Base-by-base conservation (phyloP, 2,888 invertebrate genomes). In the Corythucha ciliata region DNA sequence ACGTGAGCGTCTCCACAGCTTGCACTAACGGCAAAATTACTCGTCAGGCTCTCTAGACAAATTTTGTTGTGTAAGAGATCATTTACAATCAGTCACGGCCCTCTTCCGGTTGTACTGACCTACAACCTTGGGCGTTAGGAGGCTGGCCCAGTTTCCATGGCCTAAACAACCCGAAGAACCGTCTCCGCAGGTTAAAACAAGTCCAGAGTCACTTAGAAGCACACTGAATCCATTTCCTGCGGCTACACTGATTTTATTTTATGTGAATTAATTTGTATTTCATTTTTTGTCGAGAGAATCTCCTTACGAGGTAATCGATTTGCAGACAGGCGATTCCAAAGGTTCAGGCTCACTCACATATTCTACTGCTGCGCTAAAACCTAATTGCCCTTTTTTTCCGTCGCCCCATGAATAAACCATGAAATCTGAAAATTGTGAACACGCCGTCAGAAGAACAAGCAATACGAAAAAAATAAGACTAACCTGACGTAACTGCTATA, bases 371-470 rank as follows among this genome's bases (percentile, higher is more conserved):
- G 69, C 67, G 21, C 72, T 74, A 33, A 74, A 69, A 0, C 80
- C 83, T 40, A 84, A 67, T 64, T 83, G 81, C 1, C 83, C 83
- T 61, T 73, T 70, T 6, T 68, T 66, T 18, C 80, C 80, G 62
- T 77, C 76, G 16, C 83, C 83, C 81, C 83, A 83, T 1, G 77
- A 73, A 63, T 76, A 83, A 2, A 80, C 79, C 29, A 75, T 68
- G 20, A 74, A 72, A 63, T 82, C 80, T 67, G 50, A n/a, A 44
- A 42, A 37, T 36, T 36, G 7, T 14, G 12, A 37, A n/a, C n/a
- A n/a, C n/a, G n/a, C n/a, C n/a, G n/a, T n/a, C n/a, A n/a, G n/a
- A n/a, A n/a, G n/a, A n/a, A n/a, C n/a, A n/a, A n/a, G n/a, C n/a
- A n/a, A n/a, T n/a, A n/a, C n/a, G n/a, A n/a, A n/a, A n/a, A n/a